Conservation (phyloP, 2,797 vertebrate genomes). For the Hemibagrus guttatus region DNA sequence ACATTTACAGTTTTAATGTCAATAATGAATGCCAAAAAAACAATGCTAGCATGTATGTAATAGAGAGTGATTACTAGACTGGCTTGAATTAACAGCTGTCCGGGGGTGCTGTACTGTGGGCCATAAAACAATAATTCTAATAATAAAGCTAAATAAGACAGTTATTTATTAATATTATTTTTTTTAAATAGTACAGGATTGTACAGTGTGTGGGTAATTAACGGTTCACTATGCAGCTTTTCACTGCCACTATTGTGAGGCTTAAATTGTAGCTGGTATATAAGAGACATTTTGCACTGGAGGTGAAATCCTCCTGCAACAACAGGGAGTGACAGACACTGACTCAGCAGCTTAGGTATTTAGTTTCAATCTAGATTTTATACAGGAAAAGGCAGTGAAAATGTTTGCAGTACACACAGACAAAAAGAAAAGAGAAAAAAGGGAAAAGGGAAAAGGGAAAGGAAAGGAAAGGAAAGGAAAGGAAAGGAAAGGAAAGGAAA, state of each 20-base stretch:
- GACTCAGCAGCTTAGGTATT: constrained; percentile 41
- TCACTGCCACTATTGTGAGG: constrained; percentile 20
- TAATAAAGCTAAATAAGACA: constrained; percentile 3
- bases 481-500: no score
- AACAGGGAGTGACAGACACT: constrained; percentile 25
- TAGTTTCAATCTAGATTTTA: constrained; percentile 13
- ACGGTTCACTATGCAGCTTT: neutral
- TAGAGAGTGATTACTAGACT: neutral
- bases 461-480: no score
- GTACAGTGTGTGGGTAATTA: neutral
- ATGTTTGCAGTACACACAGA: constrained; percentile 7
- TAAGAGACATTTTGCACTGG: constrained; percentile 27
- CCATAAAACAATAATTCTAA: neutral
- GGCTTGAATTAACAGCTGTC: constrained; percentile 29
- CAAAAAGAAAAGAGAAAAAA: constrained; percentile 1
- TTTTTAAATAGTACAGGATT: neutral
- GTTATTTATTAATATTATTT: neutral
- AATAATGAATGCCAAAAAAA: neutral
- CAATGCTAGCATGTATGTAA: neutral
- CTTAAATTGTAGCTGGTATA: constrained; percentile 27
- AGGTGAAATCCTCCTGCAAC: constrained; percentile 3
- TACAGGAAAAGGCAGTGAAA: constrained; percentile 1
- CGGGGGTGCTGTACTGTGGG: constrained; percentile 19
- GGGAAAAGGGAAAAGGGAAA: neutral
- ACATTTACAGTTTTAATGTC: neutral